phyloP scores from a whole-genome alignment of 2,888 invertebrate genomes.

The Stenodera caucasica region DNA sequence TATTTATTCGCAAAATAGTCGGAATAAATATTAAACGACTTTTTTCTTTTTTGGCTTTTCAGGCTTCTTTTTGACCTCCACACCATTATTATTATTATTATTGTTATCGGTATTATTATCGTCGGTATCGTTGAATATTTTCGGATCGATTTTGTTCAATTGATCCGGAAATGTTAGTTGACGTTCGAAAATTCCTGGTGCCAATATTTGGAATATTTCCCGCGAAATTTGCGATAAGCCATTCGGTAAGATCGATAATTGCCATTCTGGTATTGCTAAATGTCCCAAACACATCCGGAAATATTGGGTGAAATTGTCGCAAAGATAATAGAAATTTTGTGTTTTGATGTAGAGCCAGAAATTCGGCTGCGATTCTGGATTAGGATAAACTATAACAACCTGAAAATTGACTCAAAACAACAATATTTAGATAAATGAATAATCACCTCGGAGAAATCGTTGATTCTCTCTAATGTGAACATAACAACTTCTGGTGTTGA shows the following conservation, averaged over 20 bases:
- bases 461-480: constrained; percentile 37
- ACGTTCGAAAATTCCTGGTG: constrained; percentile 58
- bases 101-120: no score
- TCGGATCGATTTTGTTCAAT: constrained; percentile 39
- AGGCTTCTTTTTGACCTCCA: background rate
- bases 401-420: no score
- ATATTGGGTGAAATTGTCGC: constrained; percentile 81
- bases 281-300: constrained; percentile 87
- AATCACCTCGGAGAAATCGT: background rate
- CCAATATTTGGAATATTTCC: constrained; percentile 75
- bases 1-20: background rate
- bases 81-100: background rate
- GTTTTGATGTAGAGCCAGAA: constrained; percentile 46
- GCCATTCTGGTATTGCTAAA: constrained; percentile 89
- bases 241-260: constrained; percentile 52
- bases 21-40: background rate
- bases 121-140: constrained; percentile 29
- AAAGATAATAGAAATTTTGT: constrained; percentile 76
- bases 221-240: constrained; percentile 47
- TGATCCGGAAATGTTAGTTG: constrained; percentile 33
- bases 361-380: constrained; percentile 41
- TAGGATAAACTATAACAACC: constrained; percentile 47
- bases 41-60: background rate
- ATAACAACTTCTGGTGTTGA: constrained; percentile 29
- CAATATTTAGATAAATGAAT: constrained; percentile 29